These are phyloP conservation scores for Cyprinella venusta DNA, from an alignment of 2,797 vertebrate genomes.

Conservation along the genomic window DNA sequence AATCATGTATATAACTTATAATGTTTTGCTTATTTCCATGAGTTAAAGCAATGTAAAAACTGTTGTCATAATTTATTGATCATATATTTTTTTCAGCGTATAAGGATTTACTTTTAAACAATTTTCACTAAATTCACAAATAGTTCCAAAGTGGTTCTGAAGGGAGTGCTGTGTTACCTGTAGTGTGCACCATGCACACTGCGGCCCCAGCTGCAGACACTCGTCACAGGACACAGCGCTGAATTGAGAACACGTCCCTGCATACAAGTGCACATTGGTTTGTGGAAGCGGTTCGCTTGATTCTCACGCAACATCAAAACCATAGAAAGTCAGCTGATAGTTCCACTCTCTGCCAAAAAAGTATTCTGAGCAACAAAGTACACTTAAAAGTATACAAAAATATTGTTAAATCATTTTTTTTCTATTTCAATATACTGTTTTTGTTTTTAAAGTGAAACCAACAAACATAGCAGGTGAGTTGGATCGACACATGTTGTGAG, in stretches of 20 bases:
- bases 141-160: background rate
- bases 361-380: background rate
- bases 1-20: too few relatives aligned
- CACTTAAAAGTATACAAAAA: background rate
- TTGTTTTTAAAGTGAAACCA: background rate
- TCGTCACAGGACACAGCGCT: slow-evolving; percentile 86
- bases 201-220: slow-evolving; percentile 88
- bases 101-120: background rate
- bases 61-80: too few relatives aligned
- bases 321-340: slow-evolving; percentile 51
- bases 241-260: slow-evolving; percentile 85
- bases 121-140: background rate
- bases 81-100: too few relatives aligned
- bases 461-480: background rate
- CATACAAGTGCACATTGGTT: slow-evolving; percentile 35
- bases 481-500: background rate
- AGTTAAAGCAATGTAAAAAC: too few relatives aligned
- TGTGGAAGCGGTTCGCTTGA: slow-evolving; percentile 41
- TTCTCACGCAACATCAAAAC: slow-evolving; percentile 23
- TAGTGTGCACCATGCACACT: slow-evolving; percentile 94
- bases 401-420: background rate
- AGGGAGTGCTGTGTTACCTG: slow-evolving; percentile 80
- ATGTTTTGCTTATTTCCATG: too few relatives aligned
- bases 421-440: background rate
- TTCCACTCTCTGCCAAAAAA: slow-evolving; percentile 13